These are phyloP conservation scores for Drosophila busckii DNA, from an alignment of 1,140 invertebrate species.

Conservation along the genomic window DNA sequence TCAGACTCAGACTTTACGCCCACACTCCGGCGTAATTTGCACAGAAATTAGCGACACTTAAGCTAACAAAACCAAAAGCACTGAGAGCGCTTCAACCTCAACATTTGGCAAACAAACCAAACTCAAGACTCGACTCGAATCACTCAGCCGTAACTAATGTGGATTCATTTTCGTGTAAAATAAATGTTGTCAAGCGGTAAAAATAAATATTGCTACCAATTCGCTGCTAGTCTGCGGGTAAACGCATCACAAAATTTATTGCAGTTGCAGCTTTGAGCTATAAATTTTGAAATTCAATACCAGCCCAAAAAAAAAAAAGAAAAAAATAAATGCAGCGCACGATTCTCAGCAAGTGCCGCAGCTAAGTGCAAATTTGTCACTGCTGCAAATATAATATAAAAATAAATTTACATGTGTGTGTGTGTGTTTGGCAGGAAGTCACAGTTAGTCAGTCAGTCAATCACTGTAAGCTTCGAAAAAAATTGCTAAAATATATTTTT, in stretches of 20 bases:
- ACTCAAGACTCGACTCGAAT: constrained; percentile 1
- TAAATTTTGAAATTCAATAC: constrained; percentile 69
- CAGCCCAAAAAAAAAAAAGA: too few species aligned
- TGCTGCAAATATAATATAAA: constrained; percentile 3
- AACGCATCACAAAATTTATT: constrained; percentile 26
- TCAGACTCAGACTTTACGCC: constrained; percentile 1
- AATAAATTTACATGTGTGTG: constrained; percentile 5
- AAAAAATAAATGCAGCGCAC: constrained; percentile 65
- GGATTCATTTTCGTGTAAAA: constrained; percentile 62
- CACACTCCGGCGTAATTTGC: constrained; percentile 31
- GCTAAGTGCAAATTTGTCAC: constrained; percentile 66
- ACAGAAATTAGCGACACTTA: constrained; percentile 56
- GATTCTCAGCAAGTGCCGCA: constrained; percentile 63
- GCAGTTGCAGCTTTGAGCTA: constrained; percentile 15
- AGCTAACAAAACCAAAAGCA: constrained; percentile 16
- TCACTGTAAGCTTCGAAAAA: constrained; percentile 25
- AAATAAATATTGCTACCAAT: constrained; percentile 21
- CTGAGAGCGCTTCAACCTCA: too few species aligned
- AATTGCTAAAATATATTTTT: constrained; percentile 2
- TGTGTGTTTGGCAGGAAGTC: constrained; percentile 52
- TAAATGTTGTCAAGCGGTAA: too few species aligned
- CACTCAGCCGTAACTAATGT: constrained; percentile 59
- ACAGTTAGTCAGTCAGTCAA: constrained; percentile 33
- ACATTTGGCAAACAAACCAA: constrained; percentile 23
- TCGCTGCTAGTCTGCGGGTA: background rate